Evolutionary conservation across 2,888 invertebrate species (phyloP).

Genomic region (Chymomyza procnemis): DNA sequence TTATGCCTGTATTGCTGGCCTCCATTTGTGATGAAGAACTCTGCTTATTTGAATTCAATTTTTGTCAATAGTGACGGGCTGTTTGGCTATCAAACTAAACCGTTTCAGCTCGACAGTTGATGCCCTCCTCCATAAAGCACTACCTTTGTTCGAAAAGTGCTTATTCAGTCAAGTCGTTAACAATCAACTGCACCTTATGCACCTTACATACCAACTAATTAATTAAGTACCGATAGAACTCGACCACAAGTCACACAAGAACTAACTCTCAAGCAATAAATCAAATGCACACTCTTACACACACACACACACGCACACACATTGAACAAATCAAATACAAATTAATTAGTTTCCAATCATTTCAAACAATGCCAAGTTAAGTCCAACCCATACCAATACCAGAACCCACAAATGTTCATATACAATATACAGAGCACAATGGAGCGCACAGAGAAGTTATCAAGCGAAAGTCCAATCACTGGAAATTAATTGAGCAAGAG

Average conservation of each 20-base stretch:
- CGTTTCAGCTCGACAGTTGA: too few species aligned
- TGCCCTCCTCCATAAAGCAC: too few species aligned
- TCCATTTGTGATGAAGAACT: too few species aligned
- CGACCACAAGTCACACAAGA: not conserved
- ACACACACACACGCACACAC: not conserved
- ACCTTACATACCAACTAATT: not conserved
- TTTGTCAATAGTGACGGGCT: too few species aligned
- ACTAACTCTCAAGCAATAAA: conserved; percentile 16
- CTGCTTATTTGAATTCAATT: too few species aligned
- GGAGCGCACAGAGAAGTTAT: conserved; percentile 30
- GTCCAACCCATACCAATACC: not conserved
- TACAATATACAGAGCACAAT: not conserved
- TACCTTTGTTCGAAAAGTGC: too few species aligned
- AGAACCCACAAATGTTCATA: not conserved
- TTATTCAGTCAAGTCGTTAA: too few species aligned
- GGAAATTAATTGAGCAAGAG: conserved; percentile 68
- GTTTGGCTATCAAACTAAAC: too few species aligned
- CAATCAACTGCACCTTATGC: not conserved
- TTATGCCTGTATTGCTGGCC: too few species aligned
- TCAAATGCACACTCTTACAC: conserved; percentile 22
- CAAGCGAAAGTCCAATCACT: conserved; percentile 58
- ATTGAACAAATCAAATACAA: conserved; percentile 23
- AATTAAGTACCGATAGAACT: not conserved
- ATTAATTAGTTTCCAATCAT: conserved; percentile 48
- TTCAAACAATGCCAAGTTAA: conserved; percentile 9